These are phyloP conservation scores for Hybos culiciformis DNA, from an alignment of 2,888 invertebrate genomes.

Conservation along the genomic window DNA sequence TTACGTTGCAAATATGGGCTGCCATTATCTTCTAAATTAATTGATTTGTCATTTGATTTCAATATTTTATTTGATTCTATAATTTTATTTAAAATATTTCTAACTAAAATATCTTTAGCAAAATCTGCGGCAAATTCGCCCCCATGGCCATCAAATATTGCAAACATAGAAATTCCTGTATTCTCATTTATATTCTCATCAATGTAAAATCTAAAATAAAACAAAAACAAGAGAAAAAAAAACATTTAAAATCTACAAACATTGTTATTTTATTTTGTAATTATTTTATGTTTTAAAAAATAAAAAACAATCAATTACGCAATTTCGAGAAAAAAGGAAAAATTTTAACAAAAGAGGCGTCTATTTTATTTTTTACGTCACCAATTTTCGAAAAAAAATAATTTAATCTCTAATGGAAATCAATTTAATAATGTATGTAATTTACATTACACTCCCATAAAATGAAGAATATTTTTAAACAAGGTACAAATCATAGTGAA, in stretches of 20 bases:
- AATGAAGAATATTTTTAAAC: no score
- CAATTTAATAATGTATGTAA: no score
- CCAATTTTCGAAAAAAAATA: no score
- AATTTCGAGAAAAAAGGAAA: not conserved
- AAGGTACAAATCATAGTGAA: no score
- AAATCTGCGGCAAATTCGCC: slow-evolving; percentile 91
- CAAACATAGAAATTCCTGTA: slow-evolving; percentile 76
- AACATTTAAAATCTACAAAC: not conserved
- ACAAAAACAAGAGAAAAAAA: not conserved
- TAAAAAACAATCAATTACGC: not conserved
- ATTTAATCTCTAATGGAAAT: no score
- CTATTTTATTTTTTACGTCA: no score
- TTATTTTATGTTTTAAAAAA: not conserved
- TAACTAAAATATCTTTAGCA: slow-evolving; percentile 75
- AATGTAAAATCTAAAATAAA: slow-evolving; percentile 50
- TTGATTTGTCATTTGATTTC: slow-evolving; percentile 22
- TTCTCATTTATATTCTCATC: slow-evolving; percentile 68
- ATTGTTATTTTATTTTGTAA: not conserved
- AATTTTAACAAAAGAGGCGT: no score
- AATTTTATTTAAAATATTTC: slow-evolving; percentile 63
- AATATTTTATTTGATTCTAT: slow-evolving; percentile 56
- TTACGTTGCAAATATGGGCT: slow-evolving; percentile 28
- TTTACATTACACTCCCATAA: no score
- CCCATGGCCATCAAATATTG: slow-evolving; percentile 91
- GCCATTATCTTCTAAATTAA: slow-evolving; percentile 17